Evolutionary conservation across 1,140 invertebrate species (phyloP).

Genomic region (Paraescarpia echinospica): DNA sequence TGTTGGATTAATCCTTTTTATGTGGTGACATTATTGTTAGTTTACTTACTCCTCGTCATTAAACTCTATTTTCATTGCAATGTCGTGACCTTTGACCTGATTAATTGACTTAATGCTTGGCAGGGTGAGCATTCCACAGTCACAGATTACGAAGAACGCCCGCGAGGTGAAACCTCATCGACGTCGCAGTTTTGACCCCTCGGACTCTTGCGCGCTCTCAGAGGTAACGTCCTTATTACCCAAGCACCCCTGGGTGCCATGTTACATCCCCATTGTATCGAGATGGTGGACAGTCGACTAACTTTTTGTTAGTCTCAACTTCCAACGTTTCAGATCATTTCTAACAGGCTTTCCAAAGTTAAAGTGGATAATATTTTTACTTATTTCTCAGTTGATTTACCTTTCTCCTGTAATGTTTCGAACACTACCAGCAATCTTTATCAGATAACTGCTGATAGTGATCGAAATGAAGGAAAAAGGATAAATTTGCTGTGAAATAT

Average conservation of each 20-base stretch:
- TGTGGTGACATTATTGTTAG: neutral
- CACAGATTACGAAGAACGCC: neutral
- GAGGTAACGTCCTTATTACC: conserved; percentile 14
- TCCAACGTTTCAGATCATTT: too few relatives aligned
- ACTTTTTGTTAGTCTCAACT: too few relatives aligned
- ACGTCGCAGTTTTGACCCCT: conserved; percentile 20
- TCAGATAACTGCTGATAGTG: too few relatives aligned
- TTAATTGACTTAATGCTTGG: neutral
- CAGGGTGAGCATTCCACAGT: conserved; percentile 23
- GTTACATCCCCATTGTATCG: neutral
- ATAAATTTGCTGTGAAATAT: too few relatives aligned
- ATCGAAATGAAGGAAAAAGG: too few relatives aligned
- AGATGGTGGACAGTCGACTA: neutral
- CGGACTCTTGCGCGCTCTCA: conserved; percentile 23
- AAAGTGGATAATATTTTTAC: too few relatives aligned
- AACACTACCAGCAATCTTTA: too few relatives aligned
- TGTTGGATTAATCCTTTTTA: neutral
- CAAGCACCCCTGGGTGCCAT: neutral
- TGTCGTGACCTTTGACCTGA: neutral
- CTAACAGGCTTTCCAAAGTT: too few relatives aligned
- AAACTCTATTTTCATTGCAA: neutral
- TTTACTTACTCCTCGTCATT: neutral
- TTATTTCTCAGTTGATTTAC: too few relatives aligned
- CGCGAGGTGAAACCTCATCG: conserved; percentile 19
- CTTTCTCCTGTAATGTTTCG: too few relatives aligned